phyloP scores from a whole-genome alignment of 2,113 vertebrate species.

The Rhizomys pruinosus region DNA sequence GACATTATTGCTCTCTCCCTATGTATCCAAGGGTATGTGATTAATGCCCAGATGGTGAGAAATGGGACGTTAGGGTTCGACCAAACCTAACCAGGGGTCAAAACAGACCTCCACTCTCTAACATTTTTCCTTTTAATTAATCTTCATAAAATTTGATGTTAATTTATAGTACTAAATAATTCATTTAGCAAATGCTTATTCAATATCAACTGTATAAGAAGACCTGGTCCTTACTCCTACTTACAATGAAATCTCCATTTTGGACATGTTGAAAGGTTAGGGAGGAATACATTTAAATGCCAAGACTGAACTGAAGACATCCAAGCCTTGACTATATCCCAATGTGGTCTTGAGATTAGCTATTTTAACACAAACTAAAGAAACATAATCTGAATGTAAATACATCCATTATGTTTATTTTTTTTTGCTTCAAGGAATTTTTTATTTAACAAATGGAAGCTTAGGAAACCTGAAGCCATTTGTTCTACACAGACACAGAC shows the following conservation, averaged over 20 bases:
- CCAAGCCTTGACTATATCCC: not conserved
- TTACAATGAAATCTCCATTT: not conserved
- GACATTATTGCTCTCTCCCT: not conserved
- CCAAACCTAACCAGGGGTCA: not conserved
- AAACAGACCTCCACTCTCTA: not conserved
- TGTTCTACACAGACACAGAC: not conserved
- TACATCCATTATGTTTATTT: not conserved
- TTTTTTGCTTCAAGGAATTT: not conserved
- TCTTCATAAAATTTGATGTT: slow-evolving; percentile 11
- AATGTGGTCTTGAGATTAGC: not conserved
- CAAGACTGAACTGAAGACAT: not conserved
- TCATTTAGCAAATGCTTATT: not conserved
- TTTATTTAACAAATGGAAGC: slow-evolving; percentile 23
- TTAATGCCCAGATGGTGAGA: not conserved
- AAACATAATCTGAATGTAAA: slow-evolving; percentile 2
- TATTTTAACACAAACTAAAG: slow-evolving; percentile 9
- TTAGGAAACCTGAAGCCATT: not conserved
- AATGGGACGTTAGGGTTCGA: not conserved
- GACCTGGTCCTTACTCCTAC: not conserved
- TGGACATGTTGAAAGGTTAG: not conserved
- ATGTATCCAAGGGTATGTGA: not conserved
- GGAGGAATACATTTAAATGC: not conserved
- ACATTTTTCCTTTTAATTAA: not conserved
- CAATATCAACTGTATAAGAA: not conserved
- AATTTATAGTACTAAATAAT: slow-evolving; percentile 9